A percentile compares a stretch with the other conserved stretches of the same genome.
Evolutionary conservation across 1,140 invertebrate genomes (phyloP).

Genomic region (Bombyx mori): DNA sequence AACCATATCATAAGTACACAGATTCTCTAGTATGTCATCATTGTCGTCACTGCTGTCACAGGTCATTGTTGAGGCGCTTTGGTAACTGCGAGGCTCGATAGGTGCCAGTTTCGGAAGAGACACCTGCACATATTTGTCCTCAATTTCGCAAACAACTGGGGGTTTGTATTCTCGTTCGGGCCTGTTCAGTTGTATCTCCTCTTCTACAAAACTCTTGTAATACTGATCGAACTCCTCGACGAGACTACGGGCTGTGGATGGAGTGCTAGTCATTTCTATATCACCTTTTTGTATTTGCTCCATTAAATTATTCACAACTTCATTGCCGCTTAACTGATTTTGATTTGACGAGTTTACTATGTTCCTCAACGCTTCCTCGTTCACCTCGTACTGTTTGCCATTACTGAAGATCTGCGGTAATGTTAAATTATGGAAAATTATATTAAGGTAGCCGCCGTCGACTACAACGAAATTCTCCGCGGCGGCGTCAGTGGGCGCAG

Average conservation of each 20-base stretch:
- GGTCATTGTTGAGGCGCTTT: slow-evolving; percentile 12
- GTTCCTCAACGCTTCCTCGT: slow-evolving; percentile 53
- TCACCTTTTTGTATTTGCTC: slow-evolving; percentile 47
- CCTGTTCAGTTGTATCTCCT: slow-evolving; percentile 14
- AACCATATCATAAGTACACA: slow-evolving; percentile 19
- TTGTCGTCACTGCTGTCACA: slow-evolving; percentile 14
- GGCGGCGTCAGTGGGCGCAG: slow-evolving; percentile 28
- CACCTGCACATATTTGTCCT: slow-evolving; percentile 16
- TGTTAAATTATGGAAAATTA: slow-evolving; percentile 51
- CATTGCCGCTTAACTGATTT: slow-evolving; percentile 24
- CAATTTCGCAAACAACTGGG: slow-evolving; percentile 12
- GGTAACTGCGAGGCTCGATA: slow-evolving; percentile 8
- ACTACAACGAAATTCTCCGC: slow-evolving; percentile 52
- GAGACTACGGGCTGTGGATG: slow-evolving; percentile 52
- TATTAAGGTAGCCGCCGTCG: slow-evolving; percentile 60
- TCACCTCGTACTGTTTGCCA: slow-evolving; percentile 58
- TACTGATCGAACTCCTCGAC: slow-evolving; percentile 59
- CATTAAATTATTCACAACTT: slow-evolving; percentile 40
- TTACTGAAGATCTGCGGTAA: slow-evolving; percentile 53
- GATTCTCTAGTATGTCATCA: slow-evolving; percentile 5
- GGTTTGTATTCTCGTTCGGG: slow-evolving; percentile 9
- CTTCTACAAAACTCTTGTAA: slow-evolving; percentile 42
- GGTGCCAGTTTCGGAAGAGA: background rate
- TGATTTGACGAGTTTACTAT: slow-evolving; percentile 43
- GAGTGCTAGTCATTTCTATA: slow-evolving; percentile 30